Evolutionary conservation across 2,888 invertebrate species (phyloP).

Genomic region (Tridacna crocea): DNA sequence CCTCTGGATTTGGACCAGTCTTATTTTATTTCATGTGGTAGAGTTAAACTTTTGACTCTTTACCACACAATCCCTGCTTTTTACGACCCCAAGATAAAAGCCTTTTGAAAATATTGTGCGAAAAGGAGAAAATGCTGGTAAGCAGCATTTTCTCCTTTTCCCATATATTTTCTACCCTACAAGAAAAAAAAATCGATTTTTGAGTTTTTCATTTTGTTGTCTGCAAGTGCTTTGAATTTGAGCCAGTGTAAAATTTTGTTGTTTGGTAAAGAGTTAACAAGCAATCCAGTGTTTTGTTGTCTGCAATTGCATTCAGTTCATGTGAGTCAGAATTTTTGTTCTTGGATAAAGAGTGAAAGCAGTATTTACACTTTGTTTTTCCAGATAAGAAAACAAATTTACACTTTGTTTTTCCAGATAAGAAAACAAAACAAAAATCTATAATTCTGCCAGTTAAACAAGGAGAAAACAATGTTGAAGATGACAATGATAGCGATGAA

Average conservation of each 20-base stretch:
- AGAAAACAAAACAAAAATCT: constrained; percentile 1
- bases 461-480: background rate
- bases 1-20: too few relatives aligned
- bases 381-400: constrained; percentile 10
- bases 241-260: background rate
- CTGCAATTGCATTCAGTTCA: too few relatives aligned
- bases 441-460: background rate
- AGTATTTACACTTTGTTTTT: background rate
- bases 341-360: background rate
- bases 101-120: background rate
- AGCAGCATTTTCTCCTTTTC: background rate
- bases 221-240: background rate
- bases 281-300: too few relatives aligned
- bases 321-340: background rate
- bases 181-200: background rate
- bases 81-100: background rate
- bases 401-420: background rate
- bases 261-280: background rate
- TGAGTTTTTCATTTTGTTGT: background rate
- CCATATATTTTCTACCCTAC: background rate
- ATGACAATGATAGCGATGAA: constrained; percentile 44
- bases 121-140: background rate
- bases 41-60: too few relatives aligned
- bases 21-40: too few relatives aligned
- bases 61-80: background rate